These are phyloP conservation scores for Mesocentrotus franciscanus DNA, from an alignment of 53 echinoderm and acorn worm species.

Conservation along the genomic window DNA sequence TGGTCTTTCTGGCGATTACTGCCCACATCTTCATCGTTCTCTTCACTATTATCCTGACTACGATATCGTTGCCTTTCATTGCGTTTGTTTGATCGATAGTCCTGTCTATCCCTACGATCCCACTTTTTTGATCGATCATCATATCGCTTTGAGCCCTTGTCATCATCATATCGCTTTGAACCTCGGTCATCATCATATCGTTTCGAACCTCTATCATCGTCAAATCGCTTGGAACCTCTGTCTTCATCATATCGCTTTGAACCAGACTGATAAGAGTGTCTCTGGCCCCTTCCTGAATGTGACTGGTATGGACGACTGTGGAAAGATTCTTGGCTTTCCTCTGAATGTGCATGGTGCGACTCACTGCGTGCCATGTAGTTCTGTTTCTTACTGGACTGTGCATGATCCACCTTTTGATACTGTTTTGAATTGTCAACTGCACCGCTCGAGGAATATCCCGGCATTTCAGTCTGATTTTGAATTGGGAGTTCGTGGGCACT, in stretches of 20 bases:
- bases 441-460: background rate
- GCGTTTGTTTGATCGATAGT: conserved; percentile 46
- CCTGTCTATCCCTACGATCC: conserved; percentile 62
- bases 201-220: conserved; percentile 28
- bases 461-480: conserved; percentile 18
- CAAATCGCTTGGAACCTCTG: conserved; percentile 28
- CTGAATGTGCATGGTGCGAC: conserved; percentile 3
- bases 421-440: conserved; percentile 40
- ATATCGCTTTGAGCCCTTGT: conserved; percentile 25
- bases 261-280: conserved; percentile 47
- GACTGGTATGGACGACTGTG: conserved; percentile 42
- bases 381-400: conserved; percentile 24
- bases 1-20: conserved; percentile 30
- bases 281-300: conserved; percentile 60
- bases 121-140: conserved; percentile 58
- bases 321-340: conserved; percentile 42
- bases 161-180: conserved; percentile 45
- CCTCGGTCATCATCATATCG: conserved; percentile 54
- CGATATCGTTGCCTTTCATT: conserved; percentile 49
- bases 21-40: conserved; percentile 25
- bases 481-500: background rate
- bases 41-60: conserved; percentile 60
- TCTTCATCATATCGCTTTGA: conserved; percentile 44
- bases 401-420: conserved; percentile 33
- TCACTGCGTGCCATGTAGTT: conserved; percentile 7